Base-by-base conservation (phyloP, 2,113 vertebrate species). In the Alligator sinensis region DNA sequence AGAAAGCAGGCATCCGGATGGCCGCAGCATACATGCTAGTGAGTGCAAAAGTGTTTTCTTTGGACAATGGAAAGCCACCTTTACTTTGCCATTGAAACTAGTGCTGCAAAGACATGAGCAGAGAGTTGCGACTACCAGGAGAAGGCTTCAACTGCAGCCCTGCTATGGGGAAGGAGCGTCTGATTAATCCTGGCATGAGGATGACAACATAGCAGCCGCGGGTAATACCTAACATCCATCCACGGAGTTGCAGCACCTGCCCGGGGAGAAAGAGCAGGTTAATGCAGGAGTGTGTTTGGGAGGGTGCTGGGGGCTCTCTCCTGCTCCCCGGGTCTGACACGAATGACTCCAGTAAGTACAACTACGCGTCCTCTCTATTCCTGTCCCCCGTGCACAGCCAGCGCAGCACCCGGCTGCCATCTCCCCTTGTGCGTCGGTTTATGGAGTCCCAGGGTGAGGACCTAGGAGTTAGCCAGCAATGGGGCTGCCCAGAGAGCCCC, bases 21-120 rank as follows among this genome's bases (percentile, higher is more conserved):
- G 38, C 70, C 38, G 14, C 47, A 22, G 25, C 47, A 13, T 47
- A 47, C 25, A 38, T 25, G 70, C 70, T 38, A 47, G 0, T 0
- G 0, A 28, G 1, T 1, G 24, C 6, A 4, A 84, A 84, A 8
- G 15, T 81, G 11, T 9, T 59, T 57, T 59, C 86, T 54, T 57
- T n/a, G 75, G 75, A 25, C 18, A 30, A 38, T 14, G 30, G 47
- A 11, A 47, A 34, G n/a, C 15, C 70, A 74, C 8, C 47, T 74
- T 74, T 22, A 14, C 19, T 74, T 24, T 74, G 6, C 34, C 12
- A 13, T 11, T 66, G 64, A 66, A 66, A 66, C 28, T 9, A 16
- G 16, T n/a, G 27, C 24, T 15, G 5, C 64, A n/a, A n/a, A 66
- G 14, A 66, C 28, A n/a, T 13, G 11, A n/a, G 30, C 19, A 38